These are phyloP conservation scores for Xiphorhynchus elegans DNA, from an alignment of 2,113 vertebrate species.

Conservation along the genomic window DNA sequence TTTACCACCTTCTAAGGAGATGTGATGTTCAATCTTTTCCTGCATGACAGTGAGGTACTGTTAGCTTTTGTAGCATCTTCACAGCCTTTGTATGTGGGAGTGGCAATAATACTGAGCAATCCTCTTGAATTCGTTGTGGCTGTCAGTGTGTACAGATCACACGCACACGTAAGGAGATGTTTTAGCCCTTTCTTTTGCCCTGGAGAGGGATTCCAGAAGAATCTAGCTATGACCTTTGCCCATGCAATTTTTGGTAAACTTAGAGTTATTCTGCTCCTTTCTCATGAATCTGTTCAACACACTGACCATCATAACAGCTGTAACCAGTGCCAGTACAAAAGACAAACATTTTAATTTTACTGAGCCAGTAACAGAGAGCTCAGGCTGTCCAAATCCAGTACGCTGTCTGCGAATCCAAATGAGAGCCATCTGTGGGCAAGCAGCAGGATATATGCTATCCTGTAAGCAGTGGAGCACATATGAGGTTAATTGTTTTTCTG, in stretches of 20 bases:
- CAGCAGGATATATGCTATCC: slow-evolving; percentile 21
- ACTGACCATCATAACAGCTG: background rate
- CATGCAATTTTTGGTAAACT: background rate
- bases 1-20: background rate
- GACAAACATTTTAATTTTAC: background rate
- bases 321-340: background rate
- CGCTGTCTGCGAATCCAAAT: background rate
- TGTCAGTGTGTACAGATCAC: background rate
- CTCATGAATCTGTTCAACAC: background rate
- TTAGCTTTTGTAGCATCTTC: background rate
- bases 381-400: background rate
- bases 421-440: slow-evolving; percentile 52
- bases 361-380: background rate
- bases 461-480: slow-evolving; percentile 1
- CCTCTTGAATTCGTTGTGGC: background rate
- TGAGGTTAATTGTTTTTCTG: slow-evolving; percentile 43
- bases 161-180: background rate
- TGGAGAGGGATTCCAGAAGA: background rate
- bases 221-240: background rate
- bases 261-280: background rate
- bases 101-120: background rate
- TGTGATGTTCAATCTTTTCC: background rate
- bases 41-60: accelerated
- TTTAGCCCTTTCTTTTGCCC: background rate
- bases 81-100: background rate